phyloP scores from a whole-genome alignment of 2,113 vertebrate genomes.

The Catharus fuscescens region DNA sequence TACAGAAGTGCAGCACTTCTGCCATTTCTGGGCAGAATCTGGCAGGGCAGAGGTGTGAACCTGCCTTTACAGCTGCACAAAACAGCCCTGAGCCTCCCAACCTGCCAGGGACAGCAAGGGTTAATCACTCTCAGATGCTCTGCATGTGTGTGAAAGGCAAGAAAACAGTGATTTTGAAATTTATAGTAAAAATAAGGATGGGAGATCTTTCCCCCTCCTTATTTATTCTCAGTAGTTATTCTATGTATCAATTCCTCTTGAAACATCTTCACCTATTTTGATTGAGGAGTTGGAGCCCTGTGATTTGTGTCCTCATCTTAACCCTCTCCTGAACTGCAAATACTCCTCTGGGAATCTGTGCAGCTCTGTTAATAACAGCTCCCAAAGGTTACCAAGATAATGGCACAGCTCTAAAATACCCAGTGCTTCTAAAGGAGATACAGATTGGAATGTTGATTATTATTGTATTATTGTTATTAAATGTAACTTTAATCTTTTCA shows the following conservation, averaged over 20 bases:
- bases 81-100: neutral
- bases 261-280: neutral
- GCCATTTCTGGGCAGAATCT: fast-evolving
- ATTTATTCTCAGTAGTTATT: neutral
- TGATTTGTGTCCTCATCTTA: neutral
- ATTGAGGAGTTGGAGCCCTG: neutral
- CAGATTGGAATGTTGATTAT: neutral
- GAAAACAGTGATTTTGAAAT: neutral
- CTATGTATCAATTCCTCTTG: neutral
- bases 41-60: neutral
- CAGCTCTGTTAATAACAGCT: neutral
- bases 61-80: neutral
- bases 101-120: neutral
- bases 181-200: neutral
- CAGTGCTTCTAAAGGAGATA: neutral
- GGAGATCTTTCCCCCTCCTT: neutral
- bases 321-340: neutral
- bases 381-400: slow-evolving; percentile 37
- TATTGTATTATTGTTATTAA: neutral
- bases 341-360: neutral
- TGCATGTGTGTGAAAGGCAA: neutral
- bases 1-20: neutral
- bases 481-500: neutral
- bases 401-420: slow-evolving; percentile 26
- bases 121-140: neutral